Evolutionary conservation across 1,140 invertebrate genomes (phyloP).

Genomic region (Euwallacea similis): DNA sequence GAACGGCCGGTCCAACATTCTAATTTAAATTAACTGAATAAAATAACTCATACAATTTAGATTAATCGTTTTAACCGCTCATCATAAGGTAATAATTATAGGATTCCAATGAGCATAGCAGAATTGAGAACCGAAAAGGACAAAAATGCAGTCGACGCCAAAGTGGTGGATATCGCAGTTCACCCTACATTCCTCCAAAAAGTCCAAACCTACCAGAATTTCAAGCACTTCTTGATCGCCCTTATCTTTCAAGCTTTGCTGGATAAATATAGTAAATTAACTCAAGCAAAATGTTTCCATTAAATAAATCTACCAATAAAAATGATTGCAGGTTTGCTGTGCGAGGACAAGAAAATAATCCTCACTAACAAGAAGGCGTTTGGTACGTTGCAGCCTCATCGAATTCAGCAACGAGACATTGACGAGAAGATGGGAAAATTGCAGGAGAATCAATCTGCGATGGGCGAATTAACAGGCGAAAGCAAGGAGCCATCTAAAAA

Average conservation of each 20-base stretch:
- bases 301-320: background rate
- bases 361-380: slow-evolving; percentile 66
- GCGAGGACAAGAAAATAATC: slow-evolving; percentile 63
- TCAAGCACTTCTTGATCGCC: slow-evolving; percentile 74
- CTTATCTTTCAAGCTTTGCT: slow-evolving; percentile 74
- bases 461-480: slow-evolving; percentile 56
- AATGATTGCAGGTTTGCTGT: slow-evolving; percentile 53
- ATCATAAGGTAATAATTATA: slow-evolving; percentile 28
- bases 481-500: slow-evolving; percentile 44
- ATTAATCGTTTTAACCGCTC: too few relatives aligned
- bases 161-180: slow-evolving; percentile 77
- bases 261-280: slow-evolving; percentile 65
- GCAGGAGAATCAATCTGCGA: slow-evolving; percentile 19
- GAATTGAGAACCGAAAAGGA: slow-evolving; percentile 75
- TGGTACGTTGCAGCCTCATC: slow-evolving; percentile 72
- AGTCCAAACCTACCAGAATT: slow-evolving; percentile 66
- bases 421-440: slow-evolving; percentile 54
- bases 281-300: background rate
- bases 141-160: slow-evolving; percentile 70
- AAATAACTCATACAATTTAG: background rate
- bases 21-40: too few relatives aligned
- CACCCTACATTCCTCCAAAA: slow-evolving; percentile 72
- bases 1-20: too few relatives aligned
- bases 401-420: slow-evolving; percentile 68
- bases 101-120: slow-evolving; percentile 88